A percentile compares a stretch with the other conserved stretches of the same genome.
phyloP scores from a whole-genome alignment of 92 coral and sea anemone genomes.

The Blastomussa wellsi region DNA sequence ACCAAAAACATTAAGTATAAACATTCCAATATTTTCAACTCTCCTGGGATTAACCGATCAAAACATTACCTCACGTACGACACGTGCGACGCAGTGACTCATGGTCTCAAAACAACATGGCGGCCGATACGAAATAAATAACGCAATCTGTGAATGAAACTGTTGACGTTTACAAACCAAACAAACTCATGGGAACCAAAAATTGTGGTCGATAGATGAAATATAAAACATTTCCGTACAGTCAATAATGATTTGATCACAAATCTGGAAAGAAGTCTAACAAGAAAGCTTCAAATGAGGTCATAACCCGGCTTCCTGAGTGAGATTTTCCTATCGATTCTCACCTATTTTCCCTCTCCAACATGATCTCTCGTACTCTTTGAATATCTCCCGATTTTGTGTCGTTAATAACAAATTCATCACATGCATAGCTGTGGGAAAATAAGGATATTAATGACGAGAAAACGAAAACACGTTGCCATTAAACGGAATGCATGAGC shows the following conservation, averaged over 20 bases:
- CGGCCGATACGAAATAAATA: constrained; percentile 14
- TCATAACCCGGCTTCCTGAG: neutral
- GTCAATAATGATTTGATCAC: neutral
- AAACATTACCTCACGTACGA: constrained; percentile 10
- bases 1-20: no score
- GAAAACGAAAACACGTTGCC: neutral
- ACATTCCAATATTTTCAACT: neutral
- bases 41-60: neutral
- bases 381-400: constrained; percentile 90
- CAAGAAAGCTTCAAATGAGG: neutral
- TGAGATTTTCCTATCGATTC: neutral
- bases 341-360: constrained; percentile 82
- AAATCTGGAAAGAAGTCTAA: neutral
- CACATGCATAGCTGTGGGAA: constrained; percentile 86
- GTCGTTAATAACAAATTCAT: constrained; percentile 94
- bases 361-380: constrained; percentile 77
- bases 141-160: neutral
- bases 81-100: constrained; percentile 22
- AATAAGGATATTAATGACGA: neutral
- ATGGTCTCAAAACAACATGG: constrained; percentile 43
- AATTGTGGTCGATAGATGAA: neutral
- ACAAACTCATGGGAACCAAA: neutral
- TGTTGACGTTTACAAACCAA: neutral
- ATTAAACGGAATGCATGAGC: constrained; percentile 27
- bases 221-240: neutral